phyloP scores from a whole-genome alignment of 2,113 vertebrate genomes.

The Python bivittatus region DNA sequence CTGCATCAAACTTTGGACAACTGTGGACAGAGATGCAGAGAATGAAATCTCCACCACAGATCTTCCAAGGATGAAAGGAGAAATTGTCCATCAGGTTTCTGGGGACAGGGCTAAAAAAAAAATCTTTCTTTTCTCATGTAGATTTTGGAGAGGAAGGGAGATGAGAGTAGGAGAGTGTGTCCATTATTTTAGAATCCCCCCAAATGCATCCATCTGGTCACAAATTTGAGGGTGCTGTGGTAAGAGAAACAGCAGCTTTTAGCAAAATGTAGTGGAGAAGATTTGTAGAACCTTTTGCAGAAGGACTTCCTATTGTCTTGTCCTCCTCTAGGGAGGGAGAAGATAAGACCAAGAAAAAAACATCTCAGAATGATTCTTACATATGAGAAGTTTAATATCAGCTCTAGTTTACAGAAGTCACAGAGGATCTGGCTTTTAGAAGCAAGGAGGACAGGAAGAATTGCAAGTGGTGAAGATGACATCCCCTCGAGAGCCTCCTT shows the following conservation, averaged over 20 bases:
- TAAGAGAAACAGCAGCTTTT: not conserved
- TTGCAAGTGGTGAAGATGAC: not conserved
- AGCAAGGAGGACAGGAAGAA: not conserved
- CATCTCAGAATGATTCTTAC: not conserved
- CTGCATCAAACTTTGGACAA: not conserved
- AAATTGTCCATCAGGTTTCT: not conserved
- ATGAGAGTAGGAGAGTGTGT: not conserved
- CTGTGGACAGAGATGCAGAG: not conserved
- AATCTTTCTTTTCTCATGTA: not conserved
- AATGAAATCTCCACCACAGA: not conserved
- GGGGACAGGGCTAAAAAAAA: accelerated
- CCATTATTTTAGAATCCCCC: not conserved
- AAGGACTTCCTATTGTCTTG: not conserved
- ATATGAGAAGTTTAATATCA: not conserved
- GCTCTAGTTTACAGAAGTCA: not conserved
- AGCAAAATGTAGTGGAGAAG: not conserved
- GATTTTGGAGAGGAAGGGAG: not conserved
- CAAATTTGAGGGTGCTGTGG: not conserved
- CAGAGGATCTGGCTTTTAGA: not conserved
- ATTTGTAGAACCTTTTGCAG: not conserved
- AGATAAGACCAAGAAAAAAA: not conserved
- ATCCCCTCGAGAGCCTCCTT: not conserved
- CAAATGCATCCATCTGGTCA: not conserved
- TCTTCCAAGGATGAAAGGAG: not conserved
- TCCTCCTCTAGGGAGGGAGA: not conserved